Conservation (phyloP, 1,140 invertebrate genomes). For the Halictus rubicundus region DNA sequence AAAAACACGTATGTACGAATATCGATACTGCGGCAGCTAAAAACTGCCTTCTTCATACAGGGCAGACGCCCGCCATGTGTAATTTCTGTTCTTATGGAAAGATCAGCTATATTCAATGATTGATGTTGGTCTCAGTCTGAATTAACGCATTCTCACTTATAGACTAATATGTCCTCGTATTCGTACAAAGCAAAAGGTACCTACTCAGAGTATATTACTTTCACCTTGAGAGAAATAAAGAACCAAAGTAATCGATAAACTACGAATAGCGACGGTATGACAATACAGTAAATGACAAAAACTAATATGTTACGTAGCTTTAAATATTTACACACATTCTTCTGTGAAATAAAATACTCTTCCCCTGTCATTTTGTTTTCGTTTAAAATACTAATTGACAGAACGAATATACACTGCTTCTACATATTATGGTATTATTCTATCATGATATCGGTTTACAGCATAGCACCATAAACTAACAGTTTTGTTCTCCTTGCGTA, state of each 20-base stretch:
- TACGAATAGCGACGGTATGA: conserved; percentile 21
- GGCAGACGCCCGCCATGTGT: neutral
- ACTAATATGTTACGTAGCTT: conserved; percentile 24
- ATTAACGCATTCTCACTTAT: conserved; percentile 35
- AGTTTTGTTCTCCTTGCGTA: neutral
- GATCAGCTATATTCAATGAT: conserved; percentile 7
- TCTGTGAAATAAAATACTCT: conserved; percentile 13
- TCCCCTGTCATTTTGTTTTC: neutral
- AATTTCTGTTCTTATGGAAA: conserved; percentile 25
- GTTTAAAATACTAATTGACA: conserved; percentile 38
- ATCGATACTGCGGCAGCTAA: conserved; percentile 34
- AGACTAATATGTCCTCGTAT: conserved; percentile 24
- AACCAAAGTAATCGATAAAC: conserved; percentile 25
- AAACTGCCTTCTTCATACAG: conserved; percentile 16
- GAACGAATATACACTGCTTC: conserved; percentile 25
- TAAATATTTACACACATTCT: conserved; percentile 34
- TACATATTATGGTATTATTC: conserved; percentile 9
- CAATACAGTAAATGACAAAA: conserved; percentile 24
- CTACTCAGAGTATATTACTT: conserved; percentile 19
- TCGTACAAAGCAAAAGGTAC: conserved; percentile 38
- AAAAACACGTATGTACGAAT: conserved; percentile 19
- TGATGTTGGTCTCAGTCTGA: conserved; percentile 9
- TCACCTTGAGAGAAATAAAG: neutral
- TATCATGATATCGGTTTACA: neutral
- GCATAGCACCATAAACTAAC: neutral